Conservation (phyloP, 2,797 vertebrate genomes). For the Anableps anableps region DNA sequence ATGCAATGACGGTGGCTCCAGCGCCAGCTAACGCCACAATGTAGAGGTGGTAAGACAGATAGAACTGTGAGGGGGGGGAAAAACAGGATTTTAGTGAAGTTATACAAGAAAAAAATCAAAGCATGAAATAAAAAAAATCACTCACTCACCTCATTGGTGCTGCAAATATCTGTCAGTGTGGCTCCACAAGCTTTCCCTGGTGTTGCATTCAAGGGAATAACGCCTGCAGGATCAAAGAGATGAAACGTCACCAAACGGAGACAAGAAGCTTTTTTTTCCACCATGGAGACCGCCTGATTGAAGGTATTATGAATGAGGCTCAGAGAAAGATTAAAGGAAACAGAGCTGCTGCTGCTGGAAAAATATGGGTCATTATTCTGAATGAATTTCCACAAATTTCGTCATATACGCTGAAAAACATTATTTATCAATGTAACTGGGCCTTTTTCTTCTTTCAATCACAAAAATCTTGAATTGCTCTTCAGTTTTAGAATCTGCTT, state of each 20-base stretch:
- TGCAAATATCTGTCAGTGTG: constrained; percentile 92
- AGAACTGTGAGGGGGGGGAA: constrained; percentile 85
- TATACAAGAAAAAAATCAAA: background rate
- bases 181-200: constrained; percentile 94
- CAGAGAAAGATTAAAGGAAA: constrained; percentile 66
- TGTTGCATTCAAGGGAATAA: constrained; percentile 93
- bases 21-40: constrained; percentile 97
- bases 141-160: constrained; percentile 90
- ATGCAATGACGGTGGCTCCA: constrained; percentile 94
- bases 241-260: constrained; percentile 49
- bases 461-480: background rate
- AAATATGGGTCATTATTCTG: constrained; percentile 51
- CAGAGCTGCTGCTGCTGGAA: constrained; percentile 21
- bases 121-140: background rate
- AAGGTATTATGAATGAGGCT: constrained; percentile 55
- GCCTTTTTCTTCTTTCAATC: background rate
- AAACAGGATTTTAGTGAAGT: background rate
- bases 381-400: constrained; percentile 5
- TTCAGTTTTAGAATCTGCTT: constrained; percentile 18
- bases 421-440: background rate
- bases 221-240: constrained; percentile 82
- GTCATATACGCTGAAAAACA: background rate
- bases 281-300: constrained; percentile 41
- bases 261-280: constrained; percentile 45
- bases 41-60: constrained; percentile 98